Conservation (phyloP, 2,888 invertebrate genomes). For the Cloeon dipterum region DNA sequence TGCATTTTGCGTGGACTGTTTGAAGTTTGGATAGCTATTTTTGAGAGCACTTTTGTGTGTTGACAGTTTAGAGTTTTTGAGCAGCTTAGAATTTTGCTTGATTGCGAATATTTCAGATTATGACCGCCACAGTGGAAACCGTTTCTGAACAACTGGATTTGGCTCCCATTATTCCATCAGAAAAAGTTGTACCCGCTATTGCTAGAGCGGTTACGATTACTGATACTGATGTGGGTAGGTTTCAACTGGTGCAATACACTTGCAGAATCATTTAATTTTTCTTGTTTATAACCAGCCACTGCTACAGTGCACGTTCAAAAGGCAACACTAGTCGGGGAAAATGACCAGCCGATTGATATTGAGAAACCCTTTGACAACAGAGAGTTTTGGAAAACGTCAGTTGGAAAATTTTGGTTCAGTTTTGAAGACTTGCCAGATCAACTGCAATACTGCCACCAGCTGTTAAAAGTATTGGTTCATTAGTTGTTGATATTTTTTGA, state of each 20-base stretch:
- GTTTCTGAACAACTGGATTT: conserved; percentile 78
- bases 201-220: conserved; percentile 72
- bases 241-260: not conserved
- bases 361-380: conserved; percentile 3
- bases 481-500: not conserved
- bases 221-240: conserved; percentile 64
- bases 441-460: conserved; percentile 52
- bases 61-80: too few species aligned
- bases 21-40: too few species aligned
- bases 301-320: conserved; percentile 52
- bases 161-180: conserved; percentile 62
- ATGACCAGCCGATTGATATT: conserved; percentile 39
- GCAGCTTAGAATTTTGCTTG: too few species aligned
- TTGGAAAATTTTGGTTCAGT: conserved; percentile 78
- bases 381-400: conserved; percentile 77
- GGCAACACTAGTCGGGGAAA: conserved; percentile 49
- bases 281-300: conserved; percentile 22
- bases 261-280: not conserved
- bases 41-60: too few species aligned
- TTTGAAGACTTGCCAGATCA: conserved; percentile 80
- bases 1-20: too few species aligned
- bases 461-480: conserved; percentile 41
- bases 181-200: conserved; percentile 44
- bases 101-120: conserved; percentile 62
- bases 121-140: conserved; percentile 89